phyloP scores from a whole-genome alignment of 2,797 vertebrate genomes.

The Microctenopoma lineatum region DNA sequence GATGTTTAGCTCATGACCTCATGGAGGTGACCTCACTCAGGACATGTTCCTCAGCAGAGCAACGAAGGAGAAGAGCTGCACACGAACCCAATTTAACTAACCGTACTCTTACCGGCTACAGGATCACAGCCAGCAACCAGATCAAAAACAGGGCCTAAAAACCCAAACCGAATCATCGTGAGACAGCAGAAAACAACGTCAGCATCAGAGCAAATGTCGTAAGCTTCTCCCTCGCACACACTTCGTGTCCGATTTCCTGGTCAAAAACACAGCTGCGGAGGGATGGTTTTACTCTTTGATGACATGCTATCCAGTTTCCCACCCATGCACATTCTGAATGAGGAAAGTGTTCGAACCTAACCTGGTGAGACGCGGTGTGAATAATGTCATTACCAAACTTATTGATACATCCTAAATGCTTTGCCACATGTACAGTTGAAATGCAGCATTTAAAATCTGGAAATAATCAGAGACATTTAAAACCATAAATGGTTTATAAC shows the following conservation, averaged over 20 bases:
- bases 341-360: slow-evolving; percentile 31
- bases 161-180: slow-evolving; percentile 11
- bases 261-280: slow-evolving; percentile 65
- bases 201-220: slow-evolving; percentile 20
- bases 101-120: slow-evolving; percentile 38
- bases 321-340: slow-evolving; percentile 47
- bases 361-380: slow-evolving; percentile 14
- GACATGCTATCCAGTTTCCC: slow-evolving; percentile 47
- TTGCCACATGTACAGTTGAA: neutral
- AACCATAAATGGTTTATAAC: no score
- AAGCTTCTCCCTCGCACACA: slow-evolving; percentile 57
- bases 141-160: slow-evolving; percentile 24
- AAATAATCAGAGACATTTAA: no score
- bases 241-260: slow-evolving; percentile 59
- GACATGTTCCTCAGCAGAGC: slow-evolving; percentile 66
- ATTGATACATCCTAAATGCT: neutral
- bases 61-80: slow-evolving; percentile 48
- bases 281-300: slow-evolving; percentile 42
- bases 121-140: slow-evolving; percentile 46
- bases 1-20: slow-evolving; percentile 82
- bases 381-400: slow-evolving; percentile 29
- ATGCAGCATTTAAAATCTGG: neutral
- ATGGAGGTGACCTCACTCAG: slow-evolving; percentile 78
- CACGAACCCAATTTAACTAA: slow-evolving; percentile 54
- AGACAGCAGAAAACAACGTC: slow-evolving; percentile 17